Conservation (phyloP, 2,888 invertebrate genomes). For the Vannuccia rotundouncinata region DNA sequence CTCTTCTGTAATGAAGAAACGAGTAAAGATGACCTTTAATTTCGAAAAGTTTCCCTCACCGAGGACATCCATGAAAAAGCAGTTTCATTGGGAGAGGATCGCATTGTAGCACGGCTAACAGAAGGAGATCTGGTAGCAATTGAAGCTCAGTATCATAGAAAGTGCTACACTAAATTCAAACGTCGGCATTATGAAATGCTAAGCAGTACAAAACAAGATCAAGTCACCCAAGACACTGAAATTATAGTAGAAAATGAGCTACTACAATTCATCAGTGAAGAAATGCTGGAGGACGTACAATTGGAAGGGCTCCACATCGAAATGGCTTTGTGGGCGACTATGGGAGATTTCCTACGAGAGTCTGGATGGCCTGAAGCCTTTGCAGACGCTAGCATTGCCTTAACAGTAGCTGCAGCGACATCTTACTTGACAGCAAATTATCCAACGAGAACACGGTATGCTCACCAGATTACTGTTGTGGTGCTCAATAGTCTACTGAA, state of each 20-base stretch:
- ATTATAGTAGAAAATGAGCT: constrained; percentile 40
- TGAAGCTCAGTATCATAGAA: constrained; percentile 39
- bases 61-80: constrained; percentile 36
- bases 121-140: constrained; percentile 39
- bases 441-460: constrained; percentile 41
- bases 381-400: constrained; percentile 37
- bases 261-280: constrained; percentile 39
- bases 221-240: constrained; percentile 37
- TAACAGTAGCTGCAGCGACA: constrained; percentile 41
- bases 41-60: constrained; percentile 37
- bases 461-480: constrained; percentile 39
- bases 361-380: constrained; percentile 41
- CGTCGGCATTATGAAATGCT: constrained; percentile 35
- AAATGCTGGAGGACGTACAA: constrained; percentile 40
- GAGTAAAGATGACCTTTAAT: constrained; percentile 37
- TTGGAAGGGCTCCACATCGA: constrained; percentile 29
- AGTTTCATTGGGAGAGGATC: constrained; percentile 38
- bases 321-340: constrained; percentile 40
- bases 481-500: constrained; percentile 37
- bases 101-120: constrained; percentile 38
- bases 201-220: constrained; percentile 25
- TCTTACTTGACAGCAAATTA: constrained; percentile 39
- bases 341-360: constrained; percentile 38
- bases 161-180: constrained; percentile 40
- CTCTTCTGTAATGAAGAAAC: constrained; percentile 31